Percentiles rank a stretch among this genome's conserved stretches.
Evolutionary conservation across 2,113 vertebrate species (phyloP).

Genomic region (Redunca redunca): DNA sequence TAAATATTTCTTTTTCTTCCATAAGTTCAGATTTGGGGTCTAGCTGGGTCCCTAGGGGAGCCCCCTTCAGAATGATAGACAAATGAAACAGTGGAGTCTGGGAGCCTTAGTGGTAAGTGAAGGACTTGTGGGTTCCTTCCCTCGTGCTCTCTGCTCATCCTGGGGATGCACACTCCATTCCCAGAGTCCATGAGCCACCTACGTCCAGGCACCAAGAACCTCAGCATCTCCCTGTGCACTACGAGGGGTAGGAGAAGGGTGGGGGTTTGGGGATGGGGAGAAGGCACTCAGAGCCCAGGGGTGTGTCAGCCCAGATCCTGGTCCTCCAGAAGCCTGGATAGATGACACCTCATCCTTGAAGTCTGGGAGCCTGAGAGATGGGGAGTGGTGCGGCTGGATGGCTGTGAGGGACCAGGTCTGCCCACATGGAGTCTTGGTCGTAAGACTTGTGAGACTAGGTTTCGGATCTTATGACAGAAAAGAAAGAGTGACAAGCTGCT

Average conservation of each 20-base stretch:
- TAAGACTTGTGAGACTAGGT: neutral
- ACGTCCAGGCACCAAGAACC: rapidly evolving
- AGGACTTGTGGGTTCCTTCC: neutral
- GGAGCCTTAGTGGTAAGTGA: neutral
- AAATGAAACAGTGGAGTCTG: neutral
- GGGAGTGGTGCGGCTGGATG: rapidly evolving
- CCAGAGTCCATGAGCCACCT: neutral
- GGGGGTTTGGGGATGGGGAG: neutral
- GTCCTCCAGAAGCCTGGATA: neutral
- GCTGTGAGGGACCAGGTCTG: neutral
- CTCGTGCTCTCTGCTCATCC: neutral
- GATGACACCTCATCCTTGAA: neutral
- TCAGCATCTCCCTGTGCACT: neutral
- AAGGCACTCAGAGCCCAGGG: neutral
- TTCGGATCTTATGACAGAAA: neutral
- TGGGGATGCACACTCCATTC: rapidly evolving
- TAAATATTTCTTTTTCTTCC: neutral
- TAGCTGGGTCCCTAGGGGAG: neutral
- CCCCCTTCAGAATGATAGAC: neutral
- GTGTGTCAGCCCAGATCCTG: rapidly evolving
- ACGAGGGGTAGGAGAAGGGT: neutral
- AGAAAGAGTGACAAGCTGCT: neutral
- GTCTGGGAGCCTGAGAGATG: rapidly evolving
- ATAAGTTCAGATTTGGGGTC: neutral
- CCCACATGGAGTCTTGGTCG: rapidly evolving